Evolutionary conservation across 2,797 vertebrate species (phyloP).

Genomic region (Sebastes diaconus): DNA sequence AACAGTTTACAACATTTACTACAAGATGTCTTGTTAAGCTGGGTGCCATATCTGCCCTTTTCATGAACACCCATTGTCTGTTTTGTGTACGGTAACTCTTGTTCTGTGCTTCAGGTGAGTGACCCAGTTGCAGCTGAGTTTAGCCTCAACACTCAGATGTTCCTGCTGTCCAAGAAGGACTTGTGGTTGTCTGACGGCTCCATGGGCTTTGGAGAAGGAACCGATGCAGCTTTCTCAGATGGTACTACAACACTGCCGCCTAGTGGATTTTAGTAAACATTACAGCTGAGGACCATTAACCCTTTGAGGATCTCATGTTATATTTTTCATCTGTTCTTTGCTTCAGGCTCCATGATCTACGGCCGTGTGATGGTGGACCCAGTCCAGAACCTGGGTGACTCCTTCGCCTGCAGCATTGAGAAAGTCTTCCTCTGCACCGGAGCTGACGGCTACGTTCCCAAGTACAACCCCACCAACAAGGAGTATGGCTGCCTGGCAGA

Average conservation of each 20-base stretch:
- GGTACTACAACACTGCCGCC: slow-evolving; percentile 72
- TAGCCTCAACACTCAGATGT: slow-evolving; percentile 89
- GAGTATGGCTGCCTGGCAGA: slow-evolving; percentile 85
- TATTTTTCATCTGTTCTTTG: not conserved
- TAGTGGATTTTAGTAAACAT: slow-evolving; percentile 23
- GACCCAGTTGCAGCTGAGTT: slow-evolving; percentile 89
- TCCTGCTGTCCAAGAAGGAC: slow-evolving; percentile 87
- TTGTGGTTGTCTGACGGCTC: slow-evolving; percentile 89
- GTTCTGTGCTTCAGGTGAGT: slow-evolving; percentile 79
- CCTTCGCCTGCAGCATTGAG: slow-evolving; percentile 86
- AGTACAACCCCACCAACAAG: slow-evolving; percentile 83
- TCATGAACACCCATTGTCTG: not conserved
- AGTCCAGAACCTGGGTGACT: slow-evolving; percentile 86
- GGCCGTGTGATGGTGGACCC: slow-evolving; percentile 86
- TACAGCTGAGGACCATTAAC: not conserved
- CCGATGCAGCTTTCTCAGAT: slow-evolving; percentile 86
- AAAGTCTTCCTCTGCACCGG: slow-evolving; percentile 88
- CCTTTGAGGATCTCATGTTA: not conserved
- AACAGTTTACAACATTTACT: not conserved
- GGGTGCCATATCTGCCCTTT: not conserved
- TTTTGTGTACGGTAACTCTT: not conserved
- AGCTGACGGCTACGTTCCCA: slow-evolving; percentile 84
- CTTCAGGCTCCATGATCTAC: slow-evolving; percentile 81
- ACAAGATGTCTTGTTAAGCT: not conserved
- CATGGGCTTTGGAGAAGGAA: slow-evolving; percentile 87